Base-by-base conservation (phyloP, 2,113 vertebrate species). In the Clinocottus analis region DNA sequence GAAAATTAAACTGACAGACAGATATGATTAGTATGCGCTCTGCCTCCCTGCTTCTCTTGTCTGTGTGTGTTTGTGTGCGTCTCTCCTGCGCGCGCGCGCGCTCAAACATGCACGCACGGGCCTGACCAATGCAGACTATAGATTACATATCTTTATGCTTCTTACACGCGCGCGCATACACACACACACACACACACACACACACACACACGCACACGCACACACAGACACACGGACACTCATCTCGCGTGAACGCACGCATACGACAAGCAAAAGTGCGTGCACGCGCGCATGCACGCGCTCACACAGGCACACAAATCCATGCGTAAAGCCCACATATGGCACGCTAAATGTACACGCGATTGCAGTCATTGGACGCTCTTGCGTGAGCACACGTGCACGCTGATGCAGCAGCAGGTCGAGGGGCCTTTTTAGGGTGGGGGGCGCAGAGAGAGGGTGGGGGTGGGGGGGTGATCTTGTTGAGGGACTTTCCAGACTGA, bases 1-100 rank as follows among this genome's bases (percentile, higher is more conserved):
- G 90, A 91, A 93, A 94, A 94, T 94, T 92, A 94, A 94, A 93
- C 86, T 94, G 93, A 91, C 92, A 94, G 90, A 91, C 87, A 92
- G 75, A 83, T 87, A 89, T 91, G 84, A 93, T 93, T 94, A 92
- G 90, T 90, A 93, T 94, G 92, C 93, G 76, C 83, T 62, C 90
- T 82, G 84, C 70, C 80, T 78, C 80, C 60, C 82, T 72, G 83
- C 66, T 64, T 62, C 84, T 79, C 83, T 68, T 47, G 63, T 64
- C 74, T 72, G 53, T 19, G 31, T 23, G 53, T n/a, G n/a, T n/a
- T n/a, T n/a, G n/a, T n/a, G n/a, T n/a, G n/a, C 76, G 66, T 73
- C 69, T 84, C 85, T 80, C 49, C 9, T 77, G 69, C 66, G 21
- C 21, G 69, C 66, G 21, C 21, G 69, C 72, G 53, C 77, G 62